Base-by-base conservation (phyloP, 2,113 vertebrate genomes). In the Galemys pyrenaicus region DNA sequence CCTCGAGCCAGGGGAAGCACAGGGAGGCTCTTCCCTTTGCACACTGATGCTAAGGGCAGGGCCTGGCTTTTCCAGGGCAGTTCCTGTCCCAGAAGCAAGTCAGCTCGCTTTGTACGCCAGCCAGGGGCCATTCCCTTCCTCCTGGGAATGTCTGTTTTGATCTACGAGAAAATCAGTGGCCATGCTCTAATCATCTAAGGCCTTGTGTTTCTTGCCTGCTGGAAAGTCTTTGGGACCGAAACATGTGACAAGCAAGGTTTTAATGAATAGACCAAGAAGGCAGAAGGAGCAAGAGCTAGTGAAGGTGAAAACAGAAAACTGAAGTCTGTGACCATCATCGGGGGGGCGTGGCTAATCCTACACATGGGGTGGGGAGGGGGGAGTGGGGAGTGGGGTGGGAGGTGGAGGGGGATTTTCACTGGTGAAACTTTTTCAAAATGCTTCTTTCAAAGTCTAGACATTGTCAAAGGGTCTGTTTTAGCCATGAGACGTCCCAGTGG, bases 31-130 rank as follows among this genome's bases (percentile, higher is more conserved):
- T 62, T 15, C 12, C 46, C 24, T 73, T 22, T 5, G 6, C 16
- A 37, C 20, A 15, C 3, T 0, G 30, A 64, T 12, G 64, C 8
- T 85, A 17, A 13, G 1, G 3, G 26, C 26, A 84, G 39, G 28
- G 30, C 28, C 11, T 20, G 41, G 30, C 32, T 13, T 74, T 16
- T 24, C 44, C 4, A 7, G 1, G n/a, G 24, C 0, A 12, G 2
- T 4, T 56, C 7, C 11, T 85, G 13, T 51, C 16, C 11, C 37
- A 32, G 12, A 9, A 77, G 6, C n/a, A 62, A 2, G 20, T 6
- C n/a, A 41, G 22, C 67, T 20, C 20, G 30, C 9, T 71, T 46
- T 68, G 41, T 37, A 1, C 0, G 0, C 10, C 13, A 41, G 7
- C 20, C 49, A 67, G 19, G 9, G 39, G 3, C 1, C 10, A 37